Base-by-base conservation (phyloP, 2,113 vertebrate genomes). In the Camelus bactrianus region DNA sequence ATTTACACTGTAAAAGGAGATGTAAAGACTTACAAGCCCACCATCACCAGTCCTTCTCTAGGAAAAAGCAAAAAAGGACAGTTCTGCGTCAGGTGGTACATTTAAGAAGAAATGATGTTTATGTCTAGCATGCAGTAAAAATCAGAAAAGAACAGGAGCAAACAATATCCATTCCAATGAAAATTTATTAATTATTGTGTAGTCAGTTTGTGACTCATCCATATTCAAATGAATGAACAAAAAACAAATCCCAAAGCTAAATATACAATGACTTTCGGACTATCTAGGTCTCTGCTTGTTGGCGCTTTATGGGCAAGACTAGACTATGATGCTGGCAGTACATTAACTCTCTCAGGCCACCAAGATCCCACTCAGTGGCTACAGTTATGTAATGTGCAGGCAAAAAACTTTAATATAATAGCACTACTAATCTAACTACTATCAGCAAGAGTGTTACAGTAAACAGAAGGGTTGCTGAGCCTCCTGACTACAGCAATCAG, bases 181-280 rank as follows among this genome's bases (percentile, higher is more conserved):
- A 93, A 97, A 92, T 97, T 82, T 97, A 94, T 89, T 94, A 89
- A 89, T 96, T 94, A 96, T 50, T 93, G 96, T 83, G 89, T 97
- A 92, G 95, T 93, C 89, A 93, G 84, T 95, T 92, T 94, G 89
- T 94, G 95, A 94, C 64, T 96, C 92, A 98, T 87, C 73, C 96
- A 96, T 87, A 96, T 93, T 96, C 89, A 97, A 91, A 95, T 95
- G 38, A 96, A 87, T 84, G n/a, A 48, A 93, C 75, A 97, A 95
- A 97, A 97, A 96, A 89, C 73, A 97, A 97, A 97, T 91, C 80
- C 84, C 92, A 94, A 92, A 94, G 58, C 93, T 97, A 97, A 97
- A 96, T 96, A 91, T 87, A 97, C 97, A 96, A 87, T 93, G 89
- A 94, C 93, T 97, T 94, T 95, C 84, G 89, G 95, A 92, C 93